Evolutionary conservation across 2,797 vertebrate species (phyloP).

Genomic region (Enteromius mattozi): DNA sequence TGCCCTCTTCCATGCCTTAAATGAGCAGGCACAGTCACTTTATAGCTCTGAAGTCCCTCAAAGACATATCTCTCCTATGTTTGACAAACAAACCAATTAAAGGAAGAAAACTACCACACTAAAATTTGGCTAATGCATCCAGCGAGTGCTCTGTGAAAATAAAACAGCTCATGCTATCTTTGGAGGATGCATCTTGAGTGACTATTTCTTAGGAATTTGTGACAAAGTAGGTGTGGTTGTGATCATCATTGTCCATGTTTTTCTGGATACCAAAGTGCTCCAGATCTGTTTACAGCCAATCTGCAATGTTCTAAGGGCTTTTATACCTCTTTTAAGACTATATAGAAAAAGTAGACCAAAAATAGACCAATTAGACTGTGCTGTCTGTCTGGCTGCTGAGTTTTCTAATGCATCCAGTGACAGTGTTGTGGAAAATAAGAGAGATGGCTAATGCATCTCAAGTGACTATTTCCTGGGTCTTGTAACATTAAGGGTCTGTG

Average conservation of each 20-base stretch:
- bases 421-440: background rate
- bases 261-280: background rate
- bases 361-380: background rate
- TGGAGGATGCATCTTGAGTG: background rate
- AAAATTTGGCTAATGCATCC: constrained; percentile 2
- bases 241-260: background rate
- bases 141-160: background rate
- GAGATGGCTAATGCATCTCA: constrained; percentile 20
- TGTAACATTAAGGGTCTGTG: constrained; percentile 1
- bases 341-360: background rate
- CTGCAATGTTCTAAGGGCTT: background rate
- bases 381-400: background rate
- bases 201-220: background rate
- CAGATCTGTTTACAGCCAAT: background rate
- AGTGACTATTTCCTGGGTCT: background rate
- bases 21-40: background rate
- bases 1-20: background rate
- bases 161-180: background rate
- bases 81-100: constrained; percentile 25
- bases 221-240: background rate
- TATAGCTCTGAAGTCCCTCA: background rate
- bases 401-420: constrained; percentile 13
- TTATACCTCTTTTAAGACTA: background rate
- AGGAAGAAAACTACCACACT: background rate
- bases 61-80: background rate